These are phyloP conservation scores for Artibeus jamaicensis DNA, from an alignment of 2,797 vertebrate genomes.

Conservation along the genomic window DNA sequence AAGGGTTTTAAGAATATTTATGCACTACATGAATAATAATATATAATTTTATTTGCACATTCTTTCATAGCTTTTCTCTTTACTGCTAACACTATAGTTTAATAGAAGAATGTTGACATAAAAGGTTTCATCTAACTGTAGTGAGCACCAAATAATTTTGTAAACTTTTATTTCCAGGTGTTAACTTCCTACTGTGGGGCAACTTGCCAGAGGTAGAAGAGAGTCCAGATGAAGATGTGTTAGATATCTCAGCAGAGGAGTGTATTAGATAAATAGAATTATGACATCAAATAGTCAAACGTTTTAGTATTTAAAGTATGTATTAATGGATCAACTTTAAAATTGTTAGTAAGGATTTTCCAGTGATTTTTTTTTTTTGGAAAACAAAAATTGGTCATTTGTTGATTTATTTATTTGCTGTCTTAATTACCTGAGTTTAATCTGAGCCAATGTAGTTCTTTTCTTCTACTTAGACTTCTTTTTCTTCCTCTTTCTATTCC, in stretches of 20 bases:
- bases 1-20: background rate
- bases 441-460: constrained; percentile 16
- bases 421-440: constrained; percentile 46
- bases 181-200: constrained; percentile 94
- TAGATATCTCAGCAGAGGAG: constrained; percentile 90
- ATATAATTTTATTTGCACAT: constrained; percentile 22
- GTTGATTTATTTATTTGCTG: constrained; percentile 62
- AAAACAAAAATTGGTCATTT: constrained; percentile 34
- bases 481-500: background rate
- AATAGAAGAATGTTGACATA: background rate
- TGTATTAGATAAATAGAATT: constrained; percentile 88
- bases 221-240: constrained; percentile 87
- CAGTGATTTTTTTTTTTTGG: background rate
- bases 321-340: constrained; percentile 50
- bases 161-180: constrained; percentile 84
- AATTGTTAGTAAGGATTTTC: constrained; percentile 50
- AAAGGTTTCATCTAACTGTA: constrained; percentile 7
- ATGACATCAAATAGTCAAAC: background rate
- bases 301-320: constrained; percentile 56
- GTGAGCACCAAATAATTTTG: constrained; percentile 35
- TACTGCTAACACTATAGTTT: constrained; percentile 1
- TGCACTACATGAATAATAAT: background rate
- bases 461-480: constrained; percentile 4
- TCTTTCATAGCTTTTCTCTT: constrained; percentile 4
- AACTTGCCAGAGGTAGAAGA: constrained; percentile 94